These are phyloP conservation scores for Lapara coniferarum DNA, from an alignment of 2,888 invertebrate genomes.

Conservation along the genomic window DNA sequence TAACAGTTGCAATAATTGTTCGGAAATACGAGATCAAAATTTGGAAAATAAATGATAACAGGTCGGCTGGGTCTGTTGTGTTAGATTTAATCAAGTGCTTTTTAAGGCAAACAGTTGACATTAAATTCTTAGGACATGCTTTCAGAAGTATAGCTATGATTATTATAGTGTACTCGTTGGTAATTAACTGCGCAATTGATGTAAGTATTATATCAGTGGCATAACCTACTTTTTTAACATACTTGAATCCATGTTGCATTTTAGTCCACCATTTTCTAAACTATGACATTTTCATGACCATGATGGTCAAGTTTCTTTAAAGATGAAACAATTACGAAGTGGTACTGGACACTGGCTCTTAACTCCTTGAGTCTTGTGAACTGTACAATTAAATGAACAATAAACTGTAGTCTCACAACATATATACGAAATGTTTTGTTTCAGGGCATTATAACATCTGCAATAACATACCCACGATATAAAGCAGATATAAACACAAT, in stretches of 20 bases:
- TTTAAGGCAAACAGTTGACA: constrained; percentile 70
- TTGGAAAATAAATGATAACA: constrained; percentile 49
- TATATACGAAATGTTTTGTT: constrained; percentile 33
- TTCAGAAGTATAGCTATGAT: constrained; percentile 63
- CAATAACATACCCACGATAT: constrained; percentile 69
- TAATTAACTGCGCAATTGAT: constrained; percentile 74
- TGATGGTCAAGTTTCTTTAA: no score
- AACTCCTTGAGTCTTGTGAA: background rate
- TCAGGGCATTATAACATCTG: constrained; percentile 75
- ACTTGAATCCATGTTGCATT: background rate
- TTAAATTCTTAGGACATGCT: constrained; percentile 64
- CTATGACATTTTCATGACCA: no score
- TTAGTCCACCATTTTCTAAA: no score
- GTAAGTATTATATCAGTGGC: constrained; percentile 57
- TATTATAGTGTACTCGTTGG: constrained; percentile 68
- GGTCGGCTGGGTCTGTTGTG: constrained; percentile 51
- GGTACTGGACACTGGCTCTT: background rate
- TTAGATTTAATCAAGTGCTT: constrained; percentile 72
- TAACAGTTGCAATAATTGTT: constrained; percentile 53
- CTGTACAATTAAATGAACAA: background rate
- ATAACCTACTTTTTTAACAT: no score
- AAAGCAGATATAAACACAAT: constrained; percentile 61
- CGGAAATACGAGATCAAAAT: constrained; percentile 59
- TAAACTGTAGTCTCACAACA: background rate
- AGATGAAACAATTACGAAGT: background rate